Percentiles rank a stretch among this genome's conserved stretches.
Evolutionary conservation across 1,140 invertebrate species (phyloP).

Genomic region (Babylonia areolata): DNA sequence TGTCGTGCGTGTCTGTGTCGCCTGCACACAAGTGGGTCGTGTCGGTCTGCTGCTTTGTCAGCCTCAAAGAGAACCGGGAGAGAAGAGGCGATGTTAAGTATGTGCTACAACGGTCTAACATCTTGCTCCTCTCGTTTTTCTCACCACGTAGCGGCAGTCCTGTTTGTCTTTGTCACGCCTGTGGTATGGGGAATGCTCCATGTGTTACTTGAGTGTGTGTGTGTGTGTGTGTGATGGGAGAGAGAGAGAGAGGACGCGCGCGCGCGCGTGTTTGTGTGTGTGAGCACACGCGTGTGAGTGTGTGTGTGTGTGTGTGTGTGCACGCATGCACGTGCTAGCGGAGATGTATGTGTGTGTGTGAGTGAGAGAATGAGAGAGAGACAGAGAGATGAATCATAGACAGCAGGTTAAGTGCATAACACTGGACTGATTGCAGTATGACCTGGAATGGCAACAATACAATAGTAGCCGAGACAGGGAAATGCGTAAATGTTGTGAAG

Average conservation of each 20-base stretch:
- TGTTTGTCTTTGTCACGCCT: neutral
- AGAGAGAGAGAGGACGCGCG: neutral
- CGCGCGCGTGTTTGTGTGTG: neutral
- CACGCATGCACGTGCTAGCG: neutral
- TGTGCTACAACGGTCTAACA: neutral
- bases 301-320: constrained; percentile 18
- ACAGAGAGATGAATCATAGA: too few species aligned
- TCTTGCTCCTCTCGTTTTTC: neutral
- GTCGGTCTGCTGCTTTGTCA: neutral
- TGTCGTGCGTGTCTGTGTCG: neutral
- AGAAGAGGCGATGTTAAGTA: neutral
- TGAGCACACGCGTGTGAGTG: neutral
- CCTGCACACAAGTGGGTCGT: too few species aligned
- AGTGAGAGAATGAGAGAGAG: too few species aligned
- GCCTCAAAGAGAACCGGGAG: neutral
- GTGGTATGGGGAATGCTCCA: neutral
- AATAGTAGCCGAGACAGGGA: too few species aligned
- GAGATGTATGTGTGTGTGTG: too few species aligned
- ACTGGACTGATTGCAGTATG: too few species aligned
- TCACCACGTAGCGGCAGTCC: neutral
- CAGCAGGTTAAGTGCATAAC: too few species aligned
- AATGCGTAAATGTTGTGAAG: too few species aligned
- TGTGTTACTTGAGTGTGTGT: neutral
- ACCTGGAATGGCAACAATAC: too few species aligned
- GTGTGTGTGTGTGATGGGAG: neutral